Evolutionary conservation across 2,888 invertebrate genomes (phyloP).

Genomic region (Drosophila falleni): DNA sequence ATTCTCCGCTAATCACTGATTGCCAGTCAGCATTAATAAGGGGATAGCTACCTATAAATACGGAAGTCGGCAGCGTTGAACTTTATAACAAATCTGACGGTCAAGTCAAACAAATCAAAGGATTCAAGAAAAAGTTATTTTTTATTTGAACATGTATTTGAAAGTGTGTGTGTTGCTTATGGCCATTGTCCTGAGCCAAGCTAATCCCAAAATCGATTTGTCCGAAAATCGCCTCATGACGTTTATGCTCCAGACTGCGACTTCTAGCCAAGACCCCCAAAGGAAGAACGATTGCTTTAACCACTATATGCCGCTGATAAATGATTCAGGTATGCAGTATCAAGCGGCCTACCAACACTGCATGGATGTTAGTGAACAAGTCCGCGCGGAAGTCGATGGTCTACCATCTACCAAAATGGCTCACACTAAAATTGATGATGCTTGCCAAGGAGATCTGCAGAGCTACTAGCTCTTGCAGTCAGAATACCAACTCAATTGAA

Average conservation of each 20-base stretch:
- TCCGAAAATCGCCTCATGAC: not conserved
- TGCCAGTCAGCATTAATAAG: not conserved
- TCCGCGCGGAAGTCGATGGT: not conserved
- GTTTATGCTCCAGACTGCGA: not conserved
- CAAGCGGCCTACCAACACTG: not conserved
- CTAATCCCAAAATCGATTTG: not conserved
- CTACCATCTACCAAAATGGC: fast-evolving
- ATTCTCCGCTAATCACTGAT: not conserved
- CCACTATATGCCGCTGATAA: not conserved
- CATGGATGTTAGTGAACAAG: not conserved
- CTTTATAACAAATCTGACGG: not conserved
- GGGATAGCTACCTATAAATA: not conserved
- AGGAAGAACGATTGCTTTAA: not conserved
- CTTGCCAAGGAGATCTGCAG: not conserved
- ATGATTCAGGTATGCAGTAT: not conserved
- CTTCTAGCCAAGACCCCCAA: not conserved
- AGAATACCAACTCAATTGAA: not conserved
- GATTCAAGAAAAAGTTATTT: not conserved
- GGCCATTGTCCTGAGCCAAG: not conserved
- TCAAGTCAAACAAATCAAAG: not conserved
- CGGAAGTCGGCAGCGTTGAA: not conserved
- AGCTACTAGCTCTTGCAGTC: not conserved
- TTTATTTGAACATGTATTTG: not conserved
- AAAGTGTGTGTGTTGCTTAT: not conserved
- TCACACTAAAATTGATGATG: not conserved